These are phyloP conservation scores for Sphaerodactylus townsendi DNA, from an alignment of 2,113 vertebrate genomes.

Conservation along the genomic window DNA sequence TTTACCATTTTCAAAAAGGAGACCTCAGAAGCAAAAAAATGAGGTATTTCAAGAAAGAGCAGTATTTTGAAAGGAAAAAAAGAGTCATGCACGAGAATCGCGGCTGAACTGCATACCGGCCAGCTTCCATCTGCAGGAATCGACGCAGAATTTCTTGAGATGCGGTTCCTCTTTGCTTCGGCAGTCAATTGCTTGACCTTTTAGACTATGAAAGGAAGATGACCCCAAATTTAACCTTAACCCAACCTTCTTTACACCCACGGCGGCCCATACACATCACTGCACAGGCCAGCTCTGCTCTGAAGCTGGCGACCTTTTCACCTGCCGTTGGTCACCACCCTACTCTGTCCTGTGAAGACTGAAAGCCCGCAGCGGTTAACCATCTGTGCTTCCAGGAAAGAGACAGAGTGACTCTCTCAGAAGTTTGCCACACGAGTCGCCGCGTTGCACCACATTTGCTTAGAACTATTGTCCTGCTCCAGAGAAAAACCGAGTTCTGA, in stretches of 20 bases:
- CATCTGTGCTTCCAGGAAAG: neutral
- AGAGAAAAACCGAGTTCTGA: neutral
- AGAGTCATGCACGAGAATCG: constrained; percentile 4
- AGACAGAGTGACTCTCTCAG: neutral
- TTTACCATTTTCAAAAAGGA: constrained; percentile 3
- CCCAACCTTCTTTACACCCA: constrained; percentile 63
- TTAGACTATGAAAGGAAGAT: constrained; percentile 54
- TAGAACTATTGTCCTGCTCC: too few species aligned
- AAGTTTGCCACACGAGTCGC: neutral
- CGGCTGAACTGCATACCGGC: constrained; percentile 37
- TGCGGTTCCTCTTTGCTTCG: constrained; percentile 37
- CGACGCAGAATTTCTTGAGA: constrained; percentile 60
- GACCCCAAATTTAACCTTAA: constrained; percentile 65
- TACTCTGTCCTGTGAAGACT: constrained; percentile 13
- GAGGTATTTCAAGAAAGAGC: too few species aligned
- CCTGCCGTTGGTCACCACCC: constrained; percentile 28
- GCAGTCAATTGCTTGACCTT: constrained; percentile 66
- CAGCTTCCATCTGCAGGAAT: constrained; percentile 51
- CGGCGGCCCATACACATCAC: constrained; percentile 44
- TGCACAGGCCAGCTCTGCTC: constrained; percentile 35
- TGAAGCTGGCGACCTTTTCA: constrained; percentile 58
- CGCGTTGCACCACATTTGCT: too few species aligned
- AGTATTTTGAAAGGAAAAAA: constrained; percentile 37
- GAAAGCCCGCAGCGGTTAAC: constrained; percentile 6
- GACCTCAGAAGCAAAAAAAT: neutral